A percentile compares a stretch with the other conserved stretches of the same genome.
phyloP scores from a whole-genome alignment of 2,797 vertebrate genomes.

The Carapus acus region DNA sequence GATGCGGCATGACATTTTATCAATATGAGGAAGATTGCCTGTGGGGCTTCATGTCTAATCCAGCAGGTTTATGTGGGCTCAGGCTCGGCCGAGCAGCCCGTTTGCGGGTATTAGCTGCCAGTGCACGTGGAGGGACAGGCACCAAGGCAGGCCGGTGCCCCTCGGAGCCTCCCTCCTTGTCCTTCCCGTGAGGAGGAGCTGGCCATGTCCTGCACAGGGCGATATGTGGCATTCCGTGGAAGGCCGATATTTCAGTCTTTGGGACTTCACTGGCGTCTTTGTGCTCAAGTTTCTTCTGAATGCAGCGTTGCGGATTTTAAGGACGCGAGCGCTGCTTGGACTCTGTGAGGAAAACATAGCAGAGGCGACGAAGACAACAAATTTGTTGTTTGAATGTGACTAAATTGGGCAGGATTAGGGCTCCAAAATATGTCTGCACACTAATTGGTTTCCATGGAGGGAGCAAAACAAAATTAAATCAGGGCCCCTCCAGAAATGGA shows the following conservation, averaged over 20 bases:
- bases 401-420: background rate
- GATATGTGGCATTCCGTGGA: background rate
- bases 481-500: constrained; percentile 40
- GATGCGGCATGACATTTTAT: constrained; percentile 72
- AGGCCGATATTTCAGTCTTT: constrained; percentile 15
- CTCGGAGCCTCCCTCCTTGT: too few species aligned
- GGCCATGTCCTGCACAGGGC: constrained; percentile 14
- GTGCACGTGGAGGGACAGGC: constrained; percentile 58
- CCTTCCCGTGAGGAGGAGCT: constrained; percentile 35
- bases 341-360: background rate
- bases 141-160: constrained; percentile 51
- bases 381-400: background rate
- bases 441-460: constrained; percentile 57
- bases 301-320: too few species aligned
- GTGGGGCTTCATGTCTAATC: constrained; percentile 66
- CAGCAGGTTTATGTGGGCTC: constrained; percentile 69
- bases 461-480: constrained; percentile 55
- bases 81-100: constrained; percentile 54
- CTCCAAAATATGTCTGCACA: constrained; percentile 33
- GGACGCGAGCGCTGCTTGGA: too few species aligned
- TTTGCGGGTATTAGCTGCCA: constrained; percentile 61
- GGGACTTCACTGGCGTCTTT: too few species aligned
- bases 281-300: too few species aligned
- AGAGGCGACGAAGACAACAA: background rate
- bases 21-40: constrained; percentile 62